Base-by-base conservation (phyloP, 92 coral and sea anemone species). In the Epizoanthus scotinus region DNA sequence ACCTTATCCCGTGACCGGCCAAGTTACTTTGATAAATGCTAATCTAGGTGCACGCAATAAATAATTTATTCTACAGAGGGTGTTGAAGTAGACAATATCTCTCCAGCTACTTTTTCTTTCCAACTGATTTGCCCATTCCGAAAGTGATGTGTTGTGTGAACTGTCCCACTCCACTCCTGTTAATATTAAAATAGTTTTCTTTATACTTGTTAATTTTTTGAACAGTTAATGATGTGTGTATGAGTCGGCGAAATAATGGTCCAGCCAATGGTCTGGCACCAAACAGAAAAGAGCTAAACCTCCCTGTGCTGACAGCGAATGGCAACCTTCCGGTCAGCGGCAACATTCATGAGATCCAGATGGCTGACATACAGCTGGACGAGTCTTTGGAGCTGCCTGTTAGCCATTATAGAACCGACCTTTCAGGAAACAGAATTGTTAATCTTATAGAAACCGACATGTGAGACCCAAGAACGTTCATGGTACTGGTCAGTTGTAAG, bases 391-490 rank as follows among this genome's bases (percentile, higher is more conserved):
- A 75, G 21, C 56, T 20, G 26, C 81, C 69, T 59, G 47, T 71
- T 27, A 40, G 81, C 61, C 56, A 17, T 34, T 75, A 75, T 75
- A 55, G 68, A 38, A 75, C 68, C 15, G 67, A 59, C 20, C 55
- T 59, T 6, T 36, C 49, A 31, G 81, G 57, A 60, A 58, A 59
- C 68, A 59, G 21, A 38, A 75, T 75, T 36, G 68, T 57, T 12
- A 24, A 75, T 60, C 81, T 75, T 21, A 22, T 75, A 27, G 81
- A 75, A 59, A 75, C 81, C 15, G 69, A 75, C 31, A 75, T 75
- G 81, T 59, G 26, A 75, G 68, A 18, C 10, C 27, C 12, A 63
- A 38, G 15, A n/a, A 44, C 50, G 12, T 47, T 10, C 52, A 34
- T 26, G 28, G 14, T 18, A 64, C 18, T 29, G 70, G 47, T 64